These are phyloP conservation scores for Monomorium pharaonis DNA, from an alignment of 1,140 invertebrate genomes.

Conservation along the genomic window DNA sequence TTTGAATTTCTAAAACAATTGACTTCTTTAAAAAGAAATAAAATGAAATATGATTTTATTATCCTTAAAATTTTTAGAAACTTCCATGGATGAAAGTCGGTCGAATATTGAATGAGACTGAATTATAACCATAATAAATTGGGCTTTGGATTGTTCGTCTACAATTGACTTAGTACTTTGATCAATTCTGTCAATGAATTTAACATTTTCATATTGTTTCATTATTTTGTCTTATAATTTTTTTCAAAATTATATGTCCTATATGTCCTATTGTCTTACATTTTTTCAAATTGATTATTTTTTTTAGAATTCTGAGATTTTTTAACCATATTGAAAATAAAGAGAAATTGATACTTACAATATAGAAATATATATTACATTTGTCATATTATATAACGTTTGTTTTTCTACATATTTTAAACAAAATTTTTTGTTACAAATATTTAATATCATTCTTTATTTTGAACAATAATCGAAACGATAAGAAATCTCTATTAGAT, in stretches of 20 bases:
- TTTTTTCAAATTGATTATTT: neutral
- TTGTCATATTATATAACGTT: neutral
- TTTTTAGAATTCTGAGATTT: neutral
- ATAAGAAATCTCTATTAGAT: no score
- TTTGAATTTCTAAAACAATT: no score
- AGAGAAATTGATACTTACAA: neutral
- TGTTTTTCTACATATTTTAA: neutral
- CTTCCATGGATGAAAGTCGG: no score
- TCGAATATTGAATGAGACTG: no score
- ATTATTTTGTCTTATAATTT: no score
- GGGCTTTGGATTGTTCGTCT: neutral
- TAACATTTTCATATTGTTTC: neutral
- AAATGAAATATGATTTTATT: no score
- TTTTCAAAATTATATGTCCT: no score
- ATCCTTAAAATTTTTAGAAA: no score
- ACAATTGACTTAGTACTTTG: neutral
- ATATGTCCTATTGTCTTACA: no score
- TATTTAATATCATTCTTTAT: neutral
- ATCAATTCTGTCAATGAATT: neutral
- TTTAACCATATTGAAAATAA: neutral
- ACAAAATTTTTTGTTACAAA: neutral
- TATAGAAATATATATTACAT: neutral
- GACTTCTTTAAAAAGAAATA: no score
- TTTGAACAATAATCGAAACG: neutral
- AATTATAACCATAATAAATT: no score